Evolutionary conservation across 2,888 invertebrate species (phyloP), one percentile per base, ranked within the genome.

Genomic region (Parnassius glacialis): DNA sequence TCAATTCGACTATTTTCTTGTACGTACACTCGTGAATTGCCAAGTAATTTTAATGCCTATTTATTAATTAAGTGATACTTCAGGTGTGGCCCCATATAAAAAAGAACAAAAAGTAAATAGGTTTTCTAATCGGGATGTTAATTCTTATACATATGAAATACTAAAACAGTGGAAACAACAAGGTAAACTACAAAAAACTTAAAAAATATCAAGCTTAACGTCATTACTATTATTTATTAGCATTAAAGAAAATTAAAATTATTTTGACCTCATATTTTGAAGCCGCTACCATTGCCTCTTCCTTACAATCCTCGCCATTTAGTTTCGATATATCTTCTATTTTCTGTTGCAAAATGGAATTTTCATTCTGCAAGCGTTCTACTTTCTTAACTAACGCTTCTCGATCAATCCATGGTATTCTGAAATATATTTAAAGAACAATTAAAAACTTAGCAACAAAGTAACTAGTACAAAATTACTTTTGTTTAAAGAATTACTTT

Each of bases 321-420:
- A 78, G 82, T 64, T 80, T 83, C 9, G 55, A 45, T 20, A 69
- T 1, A 12, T 85, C 84, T 1, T 86, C 85, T 10, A 81, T 12
- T 76, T 84, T 90, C 60, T 79, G 73, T 70, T 87, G 84, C 9
- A 85, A 68, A 58, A 82, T 65, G 43, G 76, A 42, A 53, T 80
- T 82, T 54, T 90, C 89, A 65, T 83, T 89, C 72, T 87, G 84
- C 43, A 83, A 55, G 44, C 80, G 79, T 50, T 90, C 87, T 50
- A 83, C 71, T 68, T 81, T 90, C 68, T 84, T 87, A 52, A 73
- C 71, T 65, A 87, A 66, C 3, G 74, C 61, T 16, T 90, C 87
- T 16, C 91, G 80, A 66, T 91, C 91, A 59, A 85, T 45, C 91
- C 91, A 91, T 1, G 91, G 78, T 60, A 84, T 73, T 68, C 90